phyloP scores from a whole-genome alignment of 2,888 invertebrate genomes.

The Xylota segnis region DNA sequence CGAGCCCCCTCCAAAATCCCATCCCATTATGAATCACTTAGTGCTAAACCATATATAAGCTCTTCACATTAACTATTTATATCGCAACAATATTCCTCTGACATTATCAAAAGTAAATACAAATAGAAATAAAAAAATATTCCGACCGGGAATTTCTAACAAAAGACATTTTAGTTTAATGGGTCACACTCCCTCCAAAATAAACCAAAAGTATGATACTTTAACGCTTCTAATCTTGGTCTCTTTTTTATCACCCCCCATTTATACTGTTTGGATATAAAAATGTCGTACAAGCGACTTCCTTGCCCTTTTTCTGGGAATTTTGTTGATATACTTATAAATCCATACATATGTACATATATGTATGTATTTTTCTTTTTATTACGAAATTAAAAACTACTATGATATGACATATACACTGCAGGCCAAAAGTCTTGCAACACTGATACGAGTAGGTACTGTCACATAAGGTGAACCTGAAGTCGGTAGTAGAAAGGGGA shows the following conservation, averaged over 20 bases:
- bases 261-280: slow-evolving; percentile 1
- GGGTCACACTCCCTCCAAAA: slow-evolving; percentile 14
- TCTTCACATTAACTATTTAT: neutral
- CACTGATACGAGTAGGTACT: too few relatives aligned
- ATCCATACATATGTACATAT: too few relatives aligned
- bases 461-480: too few relatives aligned
- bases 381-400: too few relatives aligned
- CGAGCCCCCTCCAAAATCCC: neutral
- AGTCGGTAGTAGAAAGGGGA: too few relatives aligned
- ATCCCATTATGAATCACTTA: neutral
- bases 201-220: neutral
- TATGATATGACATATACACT: too few relatives aligned
- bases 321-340: too few relatives aligned
- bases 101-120: neutral
- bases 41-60: neutral
- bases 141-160: too few relatives aligned
- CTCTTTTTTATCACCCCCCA: slow-evolving; percentile 1
- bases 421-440: too few relatives aligned
- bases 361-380: too few relatives aligned
- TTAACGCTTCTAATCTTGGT: slow-evolving; percentile 7
- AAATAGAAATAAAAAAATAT: neutral
- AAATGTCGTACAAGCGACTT: too few relatives aligned
- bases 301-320: too few relatives aligned
- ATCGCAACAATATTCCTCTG: neutral
- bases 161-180: neutral